phyloP scores from a whole-genome alignment of 2,113 vertebrate genomes.

The Gallinago undulata region DNA sequence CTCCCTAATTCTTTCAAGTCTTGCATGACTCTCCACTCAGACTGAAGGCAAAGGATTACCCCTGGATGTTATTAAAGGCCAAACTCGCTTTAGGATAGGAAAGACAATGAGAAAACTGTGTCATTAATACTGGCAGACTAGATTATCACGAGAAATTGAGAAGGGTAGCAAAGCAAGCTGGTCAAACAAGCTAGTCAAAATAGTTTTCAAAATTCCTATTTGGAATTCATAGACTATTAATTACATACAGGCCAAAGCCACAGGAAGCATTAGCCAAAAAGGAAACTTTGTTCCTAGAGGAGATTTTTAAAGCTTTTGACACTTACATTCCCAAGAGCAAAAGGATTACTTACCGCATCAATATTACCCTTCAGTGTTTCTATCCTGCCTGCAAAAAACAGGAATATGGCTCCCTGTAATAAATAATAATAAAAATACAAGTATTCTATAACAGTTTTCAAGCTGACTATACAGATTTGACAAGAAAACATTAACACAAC shows the following conservation, averaged over 20 bases:
- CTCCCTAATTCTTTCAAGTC: background rate
- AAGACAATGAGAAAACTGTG: background rate
- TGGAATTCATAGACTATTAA: background rate
- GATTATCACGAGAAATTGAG: background rate
- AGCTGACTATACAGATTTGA: background rate
- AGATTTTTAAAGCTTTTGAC: background rate
- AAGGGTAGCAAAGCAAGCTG: background rate
- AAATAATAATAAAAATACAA: conserved; percentile 59
- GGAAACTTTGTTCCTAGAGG: background rate
- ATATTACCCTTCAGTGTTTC: conserved; percentile 97
- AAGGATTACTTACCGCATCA: conserved; percentile 82
- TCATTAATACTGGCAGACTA: background rate
- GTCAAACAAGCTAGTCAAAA: background rate
- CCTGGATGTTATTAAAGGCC: background rate
- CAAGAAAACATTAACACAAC: background rate
- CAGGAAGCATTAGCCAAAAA: background rate
- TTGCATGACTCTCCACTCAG: background rate
- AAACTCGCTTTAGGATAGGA: background rate
- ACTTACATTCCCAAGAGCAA: background rate
- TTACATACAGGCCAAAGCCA: background rate
- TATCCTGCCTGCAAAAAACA: conserved; percentile 97
- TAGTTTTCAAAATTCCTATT: background rate
- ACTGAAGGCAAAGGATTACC: background rate
- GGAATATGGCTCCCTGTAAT: conserved; percentile 94
- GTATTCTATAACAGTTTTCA: conserved; percentile 50